Conservation (phyloP, 2,797 vertebrate species). For the Lithobates sylvaticus region DNA sequence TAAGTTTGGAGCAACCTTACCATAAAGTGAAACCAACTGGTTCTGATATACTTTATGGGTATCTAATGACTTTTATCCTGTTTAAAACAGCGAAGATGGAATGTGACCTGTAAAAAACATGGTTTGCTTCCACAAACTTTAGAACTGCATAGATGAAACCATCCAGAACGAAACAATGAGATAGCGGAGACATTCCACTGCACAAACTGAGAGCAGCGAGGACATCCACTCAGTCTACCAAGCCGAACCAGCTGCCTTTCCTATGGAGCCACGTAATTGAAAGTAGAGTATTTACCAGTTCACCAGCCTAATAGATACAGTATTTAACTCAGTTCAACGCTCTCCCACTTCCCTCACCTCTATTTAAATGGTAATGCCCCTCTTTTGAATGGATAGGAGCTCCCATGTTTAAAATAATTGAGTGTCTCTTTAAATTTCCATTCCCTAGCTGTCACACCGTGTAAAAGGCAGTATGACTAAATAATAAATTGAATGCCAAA, state of each 20-base stretch:
- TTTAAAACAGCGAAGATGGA: constrained; percentile 30
- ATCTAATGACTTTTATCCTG: constrained; percentile 46
- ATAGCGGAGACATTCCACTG: constrained; percentile 38
- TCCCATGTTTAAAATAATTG: constrained; percentile 61
- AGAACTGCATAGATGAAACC: constrained; percentile 21
- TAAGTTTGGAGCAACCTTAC: constrained; percentile 7
- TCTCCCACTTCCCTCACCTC: constrained; percentile 53
- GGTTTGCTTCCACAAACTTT: constrained; percentile 40
- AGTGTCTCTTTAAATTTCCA: constrained; percentile 50
- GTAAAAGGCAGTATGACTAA: constrained; percentile 59
- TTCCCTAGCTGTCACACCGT: constrained; percentile 50
- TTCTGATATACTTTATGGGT: constrained; percentile 41
- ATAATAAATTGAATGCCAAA: constrained; percentile 57
- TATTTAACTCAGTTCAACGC: constrained; percentile 55
- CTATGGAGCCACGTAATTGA: constrained; percentile 52
- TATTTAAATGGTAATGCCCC: constrained; percentile 46
- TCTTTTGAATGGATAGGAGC: constrained; percentile 46
- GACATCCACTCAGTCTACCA: constrained; percentile 25
- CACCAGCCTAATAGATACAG: constrained; percentile 56
- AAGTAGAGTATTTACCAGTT: constrained; percentile 59
- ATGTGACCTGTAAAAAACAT: constrained; percentile 42
- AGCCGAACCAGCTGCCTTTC: constrained; percentile 14
- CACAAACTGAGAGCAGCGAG: constrained; percentile 23
- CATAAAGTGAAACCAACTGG: constrained; percentile 47
- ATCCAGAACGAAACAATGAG: constrained; percentile 50